phyloP scores from a whole-genome alignment of 92 coral and sea anemone species.

The Chrysogorgia sp. region DNA sequence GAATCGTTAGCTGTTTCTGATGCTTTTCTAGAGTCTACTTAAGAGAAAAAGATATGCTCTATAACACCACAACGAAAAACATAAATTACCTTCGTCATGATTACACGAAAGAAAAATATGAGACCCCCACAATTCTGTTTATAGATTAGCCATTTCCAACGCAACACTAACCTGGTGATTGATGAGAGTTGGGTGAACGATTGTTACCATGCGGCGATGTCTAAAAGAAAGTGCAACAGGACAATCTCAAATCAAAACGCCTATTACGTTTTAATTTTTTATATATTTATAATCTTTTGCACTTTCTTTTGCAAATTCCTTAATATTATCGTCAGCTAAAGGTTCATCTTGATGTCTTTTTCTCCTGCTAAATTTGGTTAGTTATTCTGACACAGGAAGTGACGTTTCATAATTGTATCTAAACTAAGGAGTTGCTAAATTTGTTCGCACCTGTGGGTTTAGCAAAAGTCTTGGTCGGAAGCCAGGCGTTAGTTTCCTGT shows the following conservation, averaged over 20 bases:
- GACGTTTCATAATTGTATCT: too few species aligned
- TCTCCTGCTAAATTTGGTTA: too few species aligned
- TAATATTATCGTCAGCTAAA: too few species aligned
- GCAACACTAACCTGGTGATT: slow-evolving; percentile 23
- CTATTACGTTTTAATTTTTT: too few species aligned
- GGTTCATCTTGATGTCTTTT: too few species aligned
- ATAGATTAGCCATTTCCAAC: not conserved
- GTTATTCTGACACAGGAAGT: too few species aligned
- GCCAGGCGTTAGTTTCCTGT: not conserved
- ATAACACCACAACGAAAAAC: too few species aligned
- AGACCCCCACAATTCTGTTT: not conserved
- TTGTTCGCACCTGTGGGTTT: slow-evolving; percentile 6
- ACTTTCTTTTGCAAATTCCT: too few species aligned
- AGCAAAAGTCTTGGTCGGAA: not conserved
- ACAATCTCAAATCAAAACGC: not conserved
- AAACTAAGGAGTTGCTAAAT: too few species aligned
- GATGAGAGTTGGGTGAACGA: not conserved
- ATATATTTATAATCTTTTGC: too few species aligned
- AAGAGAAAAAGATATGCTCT: too few species aligned
- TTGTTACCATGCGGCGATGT: not conserved
- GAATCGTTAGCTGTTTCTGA: not conserved
- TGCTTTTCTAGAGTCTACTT: not conserved
- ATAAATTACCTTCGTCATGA: not conserved
- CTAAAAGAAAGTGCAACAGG: not conserved
- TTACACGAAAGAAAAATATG: not conserved